These are phyloP conservation scores for Xestia c-nigrum DNA, from an alignment of 2,888 invertebrate genomes.

Conservation along the genomic window DNA sequence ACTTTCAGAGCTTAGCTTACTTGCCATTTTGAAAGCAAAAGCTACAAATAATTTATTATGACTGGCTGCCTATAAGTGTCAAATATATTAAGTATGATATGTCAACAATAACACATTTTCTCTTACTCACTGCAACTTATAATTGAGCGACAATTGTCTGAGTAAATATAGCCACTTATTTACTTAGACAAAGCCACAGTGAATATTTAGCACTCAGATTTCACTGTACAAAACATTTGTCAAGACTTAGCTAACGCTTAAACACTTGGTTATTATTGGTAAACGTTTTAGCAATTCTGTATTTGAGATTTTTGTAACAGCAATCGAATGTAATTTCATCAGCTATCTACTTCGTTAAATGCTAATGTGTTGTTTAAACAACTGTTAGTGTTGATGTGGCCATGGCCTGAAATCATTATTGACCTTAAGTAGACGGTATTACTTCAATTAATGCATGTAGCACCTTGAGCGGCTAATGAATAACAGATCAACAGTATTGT, in stretches of 20 bases:
- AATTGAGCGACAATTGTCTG: conserved; percentile 27
- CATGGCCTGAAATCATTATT: conserved; percentile 74
- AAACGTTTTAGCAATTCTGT: conserved; percentile 40
- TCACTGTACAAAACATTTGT: conserved; percentile 22
- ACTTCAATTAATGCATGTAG: conserved; percentile 52
- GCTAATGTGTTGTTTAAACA: conserved; percentile 74
- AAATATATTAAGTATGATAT: conserved; percentile 12
- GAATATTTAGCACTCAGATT: conserved; percentile 20
- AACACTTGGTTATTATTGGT: conserved; percentile 27
- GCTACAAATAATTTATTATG: neutral
- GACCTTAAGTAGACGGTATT: conserved; percentile 67
- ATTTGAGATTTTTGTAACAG: conserved; percentile 45
- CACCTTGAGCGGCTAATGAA: conserved; percentile 31
- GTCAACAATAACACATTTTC: conserved; percentile 13
- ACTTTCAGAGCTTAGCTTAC: neutral
- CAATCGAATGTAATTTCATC: conserved; percentile 49
- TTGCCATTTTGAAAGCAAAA: conserved; percentile 3
- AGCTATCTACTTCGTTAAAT: conserved; percentile 59
- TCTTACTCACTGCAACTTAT: conserved; percentile 10
- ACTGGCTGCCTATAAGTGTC: neutral
- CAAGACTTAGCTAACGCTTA: conserved; percentile 23
- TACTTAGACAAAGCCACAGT: conserved; percentile 2
- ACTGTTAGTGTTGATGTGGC: conserved; percentile 69
- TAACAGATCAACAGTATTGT: conserved; percentile 32
- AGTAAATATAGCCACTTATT: conserved; percentile 4